Evolutionary conservation across 37 sponge, comb jelly and placozoan genomes (phyloP).

Genomic region (Halisarca cf. caerulea): DNA sequence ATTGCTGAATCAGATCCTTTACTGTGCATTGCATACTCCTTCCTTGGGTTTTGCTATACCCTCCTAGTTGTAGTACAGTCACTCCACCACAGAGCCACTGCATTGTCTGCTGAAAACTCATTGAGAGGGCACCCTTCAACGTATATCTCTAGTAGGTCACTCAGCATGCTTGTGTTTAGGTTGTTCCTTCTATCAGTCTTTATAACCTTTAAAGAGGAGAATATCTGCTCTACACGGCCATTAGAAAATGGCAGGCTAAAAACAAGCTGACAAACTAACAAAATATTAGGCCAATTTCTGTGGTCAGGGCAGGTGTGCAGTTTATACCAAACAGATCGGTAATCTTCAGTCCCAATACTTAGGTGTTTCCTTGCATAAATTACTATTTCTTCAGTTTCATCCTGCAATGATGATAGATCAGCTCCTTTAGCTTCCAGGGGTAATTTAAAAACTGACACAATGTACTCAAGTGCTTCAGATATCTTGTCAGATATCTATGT

Average conservation of each 20-base stretch:
- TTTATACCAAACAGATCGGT: constrained; percentile 59
- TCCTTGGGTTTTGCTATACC: constrained; percentile 39
- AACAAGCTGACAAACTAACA: too few species aligned
- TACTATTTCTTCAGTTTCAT: constrained; percentile 50
- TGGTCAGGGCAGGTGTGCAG: constrained; percentile 46
- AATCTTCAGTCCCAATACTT: too few species aligned
- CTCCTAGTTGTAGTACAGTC: constrained; percentile 20
- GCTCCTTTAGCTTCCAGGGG: constrained; percentile 50
- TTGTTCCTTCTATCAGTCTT: constrained; percentile 32
- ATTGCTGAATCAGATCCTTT: not conserved
- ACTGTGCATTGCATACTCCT: not conserved
- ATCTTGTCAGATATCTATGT: too few species aligned
- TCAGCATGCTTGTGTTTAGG: constrained; percentile 20
- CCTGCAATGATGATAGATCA: constrained; percentile 5
- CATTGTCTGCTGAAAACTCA: constrained; percentile 16
- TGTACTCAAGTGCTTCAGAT: constrained; percentile 17
- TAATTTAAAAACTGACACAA: not conserved
- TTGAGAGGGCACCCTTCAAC: constrained; percentile 28
- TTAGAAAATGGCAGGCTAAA: constrained; percentile 68
- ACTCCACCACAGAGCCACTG: constrained; percentile 26
- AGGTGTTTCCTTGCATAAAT: constrained; percentile 43
- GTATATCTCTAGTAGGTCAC: constrained; percentile 36
- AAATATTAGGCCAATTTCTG: constrained; percentile 52
- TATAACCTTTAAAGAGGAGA: constrained; percentile 35
- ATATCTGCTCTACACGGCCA: constrained; percentile 44